phyloP scores from a whole-genome alignment of 2,888 invertebrate species.

The Catocala fraxini region DNA sequence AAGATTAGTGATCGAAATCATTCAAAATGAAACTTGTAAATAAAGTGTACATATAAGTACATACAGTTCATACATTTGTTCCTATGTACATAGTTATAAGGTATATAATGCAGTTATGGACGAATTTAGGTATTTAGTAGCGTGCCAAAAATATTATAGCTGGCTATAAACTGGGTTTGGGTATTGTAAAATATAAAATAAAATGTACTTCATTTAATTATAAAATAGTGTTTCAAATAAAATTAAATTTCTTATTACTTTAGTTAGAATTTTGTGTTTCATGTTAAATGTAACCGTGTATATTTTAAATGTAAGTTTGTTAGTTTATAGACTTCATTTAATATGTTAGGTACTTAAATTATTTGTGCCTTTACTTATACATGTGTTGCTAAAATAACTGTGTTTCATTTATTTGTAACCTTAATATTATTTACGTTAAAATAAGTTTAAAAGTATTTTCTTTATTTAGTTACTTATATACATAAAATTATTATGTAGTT shows the following conservation, averaged over 20 bases:
- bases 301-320: slow-evolving; percentile 48
- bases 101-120: slow-evolving; percentile 54
- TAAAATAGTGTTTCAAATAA: slow-evolving; percentile 31
- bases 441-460: not conserved
- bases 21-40: slow-evolving; percentile 47
- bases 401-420: slow-evolving; percentile 58
- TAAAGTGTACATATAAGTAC: slow-evolving; percentile 59
- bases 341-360: slow-evolving; percentile 73
- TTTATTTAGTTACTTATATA: not conserved
- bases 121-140: slow-evolving; percentile 73
- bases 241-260: slow-evolving; percentile 22
- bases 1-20: slow-evolving; percentile 10
- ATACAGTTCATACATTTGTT: slow-evolving; percentile 65
- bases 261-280: slow-evolving; percentile 37
- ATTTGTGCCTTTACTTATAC: slow-evolving; percentile 74
- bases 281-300: slow-evolving; percentile 50
- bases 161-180: slow-evolving; percentile 66
- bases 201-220: slow-evolving; percentile 38
- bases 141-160: slow-evolving; percentile 78
- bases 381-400: slow-evolving; percentile 48
- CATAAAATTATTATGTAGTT: slow-evolving; percentile 36
- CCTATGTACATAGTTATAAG: slow-evolving; percentile 74
- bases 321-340: slow-evolving; percentile 45
- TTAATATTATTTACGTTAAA: slow-evolving; percentile 38
- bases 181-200: slow-evolving; percentile 45